These are phyloP conservation scores for Strigamia crassipes DNA, from an alignment of 2,888 invertebrate genomes.

Conservation along the genomic window DNA sequence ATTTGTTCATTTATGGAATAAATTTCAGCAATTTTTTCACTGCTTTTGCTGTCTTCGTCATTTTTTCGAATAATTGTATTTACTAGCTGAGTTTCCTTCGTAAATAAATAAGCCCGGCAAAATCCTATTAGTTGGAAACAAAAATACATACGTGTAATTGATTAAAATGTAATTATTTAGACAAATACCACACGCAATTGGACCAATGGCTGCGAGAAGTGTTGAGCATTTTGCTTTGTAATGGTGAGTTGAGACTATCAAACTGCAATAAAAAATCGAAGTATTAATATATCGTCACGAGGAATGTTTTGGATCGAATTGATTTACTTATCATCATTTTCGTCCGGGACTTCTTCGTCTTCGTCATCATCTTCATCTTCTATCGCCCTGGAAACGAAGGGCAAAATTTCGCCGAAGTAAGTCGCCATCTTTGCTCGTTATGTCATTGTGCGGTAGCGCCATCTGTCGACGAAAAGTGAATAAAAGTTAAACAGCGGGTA, in stretches of 20 bases:
- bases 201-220: not conserved
- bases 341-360: slow-evolving; percentile 51
- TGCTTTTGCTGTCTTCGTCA: not conserved
- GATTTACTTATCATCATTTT: not conserved
- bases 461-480: not conserved
- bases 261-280: not conserved
- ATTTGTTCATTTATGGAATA: not conserved
- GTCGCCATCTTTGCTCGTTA: slow-evolving; percentile 55
- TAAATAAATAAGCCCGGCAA: not conserved
- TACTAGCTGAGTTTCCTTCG: not conserved
- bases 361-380: slow-evolving; percentile 58
- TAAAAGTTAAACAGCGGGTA: not conserved
- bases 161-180: not conserved
- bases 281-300: not conserved
- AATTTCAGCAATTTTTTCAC: not conserved
- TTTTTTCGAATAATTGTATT: not conserved
- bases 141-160: not conserved
- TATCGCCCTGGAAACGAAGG: slow-evolving; percentile 57
- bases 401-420: slow-evolving; percentile 58
- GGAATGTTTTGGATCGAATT: not conserved
- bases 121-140: not conserved
- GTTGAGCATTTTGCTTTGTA: not conserved
- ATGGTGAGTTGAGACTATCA: not conserved
- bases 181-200: not conserved
- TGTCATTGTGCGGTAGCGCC: not conserved